These are phyloP conservation scores for Atractosteus spatula DNA, from an alignment of 2,113 vertebrate species.

Conservation along the genomic window DNA sequence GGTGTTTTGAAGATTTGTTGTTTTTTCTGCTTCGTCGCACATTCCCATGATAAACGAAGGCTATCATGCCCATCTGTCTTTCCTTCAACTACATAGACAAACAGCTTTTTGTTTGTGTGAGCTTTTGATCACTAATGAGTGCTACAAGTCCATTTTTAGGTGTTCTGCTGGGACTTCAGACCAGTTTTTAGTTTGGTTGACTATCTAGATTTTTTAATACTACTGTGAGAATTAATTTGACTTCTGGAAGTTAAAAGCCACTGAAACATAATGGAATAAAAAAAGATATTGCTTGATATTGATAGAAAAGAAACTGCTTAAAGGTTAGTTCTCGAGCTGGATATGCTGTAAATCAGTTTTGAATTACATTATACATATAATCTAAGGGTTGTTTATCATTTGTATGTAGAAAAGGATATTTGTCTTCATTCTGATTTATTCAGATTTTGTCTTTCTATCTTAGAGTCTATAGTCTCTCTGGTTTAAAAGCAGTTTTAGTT, in stretches of 20 bases:
- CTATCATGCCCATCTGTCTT: constrained; percentile 16
- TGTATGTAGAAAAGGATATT: too few species aligned
- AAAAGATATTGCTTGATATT: too few species aligned
- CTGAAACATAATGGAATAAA: constrained; percentile 25
- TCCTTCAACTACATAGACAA: constrained; percentile 7
- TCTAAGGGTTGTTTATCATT: too few species aligned
- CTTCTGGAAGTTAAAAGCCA: constrained; percentile 26
- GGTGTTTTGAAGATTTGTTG: constrained; percentile 16
- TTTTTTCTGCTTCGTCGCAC: constrained; percentile 12
- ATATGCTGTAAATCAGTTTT: background rate
- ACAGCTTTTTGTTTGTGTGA: constrained; percentile 12
- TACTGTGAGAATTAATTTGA: background rate
- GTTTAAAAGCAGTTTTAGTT: too few species aligned
- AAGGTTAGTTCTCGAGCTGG: background rate
- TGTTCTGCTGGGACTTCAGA: background rate
- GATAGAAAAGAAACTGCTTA: background rate
- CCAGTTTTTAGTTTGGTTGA: background rate
- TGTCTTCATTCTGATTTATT: too few species aligned
- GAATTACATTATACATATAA: too few species aligned
- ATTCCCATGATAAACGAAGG: constrained; percentile 3
- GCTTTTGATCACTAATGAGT: constrained; percentile 14
- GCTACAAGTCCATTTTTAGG: constrained; percentile 7
- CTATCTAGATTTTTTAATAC: too few species aligned
- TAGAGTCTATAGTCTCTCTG: too few species aligned
- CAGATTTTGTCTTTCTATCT: too few species aligned